Conservation (phyloP, 35 echinoderm and acorn worm genomes). For the Apostichopus japonicus region DNA sequence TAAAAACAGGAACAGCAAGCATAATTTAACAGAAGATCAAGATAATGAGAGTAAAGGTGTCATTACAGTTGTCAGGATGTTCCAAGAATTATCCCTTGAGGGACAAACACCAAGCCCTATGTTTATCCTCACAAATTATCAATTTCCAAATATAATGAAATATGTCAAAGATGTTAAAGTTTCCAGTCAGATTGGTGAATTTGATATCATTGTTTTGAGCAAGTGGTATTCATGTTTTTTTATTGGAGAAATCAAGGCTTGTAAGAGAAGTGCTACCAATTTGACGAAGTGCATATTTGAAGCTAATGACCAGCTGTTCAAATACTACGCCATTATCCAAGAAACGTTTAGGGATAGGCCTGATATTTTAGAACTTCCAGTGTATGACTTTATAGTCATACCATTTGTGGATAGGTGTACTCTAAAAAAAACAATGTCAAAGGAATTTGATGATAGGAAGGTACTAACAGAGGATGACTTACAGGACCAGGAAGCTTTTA, state of each 20-base stretch:
- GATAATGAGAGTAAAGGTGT: no score
- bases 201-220: background rate
- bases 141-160: background rate
- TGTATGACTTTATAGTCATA: background rate
- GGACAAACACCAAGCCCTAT: background rate
- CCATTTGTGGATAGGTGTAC: background rate
- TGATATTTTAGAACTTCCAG: conserved; percentile 24
- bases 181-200: background rate
- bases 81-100: background rate
- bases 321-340: background rate
- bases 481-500: background rate
- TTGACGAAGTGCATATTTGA: background rate
- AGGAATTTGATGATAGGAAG: background rate
- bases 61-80: background rate
- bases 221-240: background rate
- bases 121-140: background rate
- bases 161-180: background rate
- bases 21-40: background rate
- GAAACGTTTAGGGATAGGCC: background rate
- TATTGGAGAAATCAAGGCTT: background rate
- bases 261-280: background rate
- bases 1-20: background rate
- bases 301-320: background rate
- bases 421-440: background rate
- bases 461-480: background rate